These are phyloP conservation scores for Brachionus koreanus DNA, from an alignment of 1,140 invertebrate genomes.

Conservation along the genomic window DNA sequence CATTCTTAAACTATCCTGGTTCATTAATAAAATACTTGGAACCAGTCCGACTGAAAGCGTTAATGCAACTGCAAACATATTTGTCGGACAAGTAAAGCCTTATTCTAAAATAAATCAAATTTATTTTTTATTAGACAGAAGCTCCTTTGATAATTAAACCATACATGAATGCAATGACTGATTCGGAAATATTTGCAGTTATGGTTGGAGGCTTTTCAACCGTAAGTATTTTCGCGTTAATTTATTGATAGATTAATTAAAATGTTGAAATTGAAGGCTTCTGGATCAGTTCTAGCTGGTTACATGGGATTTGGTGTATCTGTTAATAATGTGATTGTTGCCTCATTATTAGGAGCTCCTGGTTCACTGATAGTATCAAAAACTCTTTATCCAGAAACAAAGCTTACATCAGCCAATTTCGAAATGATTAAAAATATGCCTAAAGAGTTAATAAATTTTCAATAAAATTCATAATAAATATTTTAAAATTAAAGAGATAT, in stretches of 20 bases:
- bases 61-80: conserved; percentile 56
- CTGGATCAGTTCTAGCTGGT: conserved; percentile 23
- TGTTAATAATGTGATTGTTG: conserved; percentile 47
- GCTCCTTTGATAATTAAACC: conserved; percentile 30
- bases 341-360: conserved; percentile 47
- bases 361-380: conserved; percentile 45
- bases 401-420: background rate
- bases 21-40: conserved; percentile 29
- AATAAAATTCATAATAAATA: background rate
- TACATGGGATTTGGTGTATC: conserved; percentile 42
- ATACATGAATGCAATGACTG: conserved; percentile 31
- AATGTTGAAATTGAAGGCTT: background rate
- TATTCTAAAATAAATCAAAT: background rate
- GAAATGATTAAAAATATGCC: conserved; percentile 6
- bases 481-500: background rate
- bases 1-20: conserved; percentile 72
- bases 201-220: conserved; percentile 91
- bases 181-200: conserved; percentile 73
- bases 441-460: background rate
- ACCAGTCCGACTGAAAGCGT: conserved; percentile 48
- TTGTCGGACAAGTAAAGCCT: conserved; percentile 49
- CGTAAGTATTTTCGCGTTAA: conserved; percentile 51
- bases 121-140: conserved; percentile 3
- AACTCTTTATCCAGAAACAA: conserved; percentile 46
- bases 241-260: background rate